A percentile compares a stretch with the other conserved stretches of the same genome.
These are phyloP conservation scores for Holocentrus rufus DNA, from an alignment of 2,797 vertebrate genomes.

Conservation along the genomic window DNA sequence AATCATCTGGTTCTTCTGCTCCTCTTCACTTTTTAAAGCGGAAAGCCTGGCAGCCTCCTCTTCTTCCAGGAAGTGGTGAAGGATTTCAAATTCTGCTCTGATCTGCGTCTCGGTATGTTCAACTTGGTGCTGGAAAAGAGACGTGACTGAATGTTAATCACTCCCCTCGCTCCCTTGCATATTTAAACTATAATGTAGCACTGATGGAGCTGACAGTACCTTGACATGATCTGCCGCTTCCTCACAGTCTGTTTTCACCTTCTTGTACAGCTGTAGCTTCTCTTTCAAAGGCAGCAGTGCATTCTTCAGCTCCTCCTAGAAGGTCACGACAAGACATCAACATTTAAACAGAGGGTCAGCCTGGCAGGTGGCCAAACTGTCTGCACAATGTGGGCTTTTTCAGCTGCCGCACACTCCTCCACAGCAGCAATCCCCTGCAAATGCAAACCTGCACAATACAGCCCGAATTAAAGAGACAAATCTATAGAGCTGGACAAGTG, in stretches of 20 bases:
- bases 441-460: constrained; percentile 47
- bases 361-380: constrained; percentile 59
- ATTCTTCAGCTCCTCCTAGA: constrained; percentile 82
- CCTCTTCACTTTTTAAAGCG: constrained; percentile 76
- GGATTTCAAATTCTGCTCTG: constrained; percentile 78
- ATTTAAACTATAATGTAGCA: constrained; percentile 18
- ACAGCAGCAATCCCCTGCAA: constrained; percentile 43
- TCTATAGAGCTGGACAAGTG: constrained; percentile 9
- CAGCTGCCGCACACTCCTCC: constrained; percentile 59
- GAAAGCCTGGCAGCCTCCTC: constrained; percentile 78
- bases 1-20: constrained; percentile 75
- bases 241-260: constrained; percentile 73
- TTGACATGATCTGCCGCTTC: constrained; percentile 80
- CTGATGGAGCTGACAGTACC: constrained; percentile 65
- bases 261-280: constrained; percentile 79
- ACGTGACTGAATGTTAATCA: constrained; percentile 28
- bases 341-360: constrained; percentile 58
- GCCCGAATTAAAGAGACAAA: constrained; percentile 29
- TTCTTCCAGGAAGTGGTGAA: constrained; percentile 79
- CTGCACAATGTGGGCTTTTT: constrained; percentile 53
- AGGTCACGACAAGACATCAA: constrained; percentile 61
- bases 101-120: constrained; percentile 80
- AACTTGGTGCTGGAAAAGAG: constrained; percentile 75
- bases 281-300: constrained; percentile 81
- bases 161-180: not conserved